These are phyloP conservation scores for Ernsta delagoae DNA, from an alignment of 2,888 invertebrate species.

Conservation along the genomic window DNA sequence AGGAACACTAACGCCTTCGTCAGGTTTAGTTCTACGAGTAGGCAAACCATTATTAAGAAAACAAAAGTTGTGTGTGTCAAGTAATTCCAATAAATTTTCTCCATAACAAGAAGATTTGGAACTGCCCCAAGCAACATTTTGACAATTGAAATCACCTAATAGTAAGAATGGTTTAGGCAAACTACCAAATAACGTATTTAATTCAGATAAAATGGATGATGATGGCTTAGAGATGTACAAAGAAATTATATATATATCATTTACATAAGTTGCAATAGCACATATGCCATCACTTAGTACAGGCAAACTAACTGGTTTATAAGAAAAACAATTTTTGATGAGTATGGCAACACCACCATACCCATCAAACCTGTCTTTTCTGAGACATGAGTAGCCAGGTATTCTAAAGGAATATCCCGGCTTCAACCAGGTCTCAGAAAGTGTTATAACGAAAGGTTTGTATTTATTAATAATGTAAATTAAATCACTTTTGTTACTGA, in stretches of 20 bases:
- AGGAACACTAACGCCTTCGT: neutral
- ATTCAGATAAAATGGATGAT: neutral
- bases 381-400: neutral
- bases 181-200: neutral
- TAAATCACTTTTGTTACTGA: constrained; percentile 6
- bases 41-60: neutral
- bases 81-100: neutral
- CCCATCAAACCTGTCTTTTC: constrained; percentile 1
- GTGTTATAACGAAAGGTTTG: constrained; percentile 10
- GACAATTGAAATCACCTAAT: constrained; percentile 3
- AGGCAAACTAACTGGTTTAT: neutral
- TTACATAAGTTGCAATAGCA: neutral
- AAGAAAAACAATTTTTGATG: neutral
- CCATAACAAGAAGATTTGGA: neutral
- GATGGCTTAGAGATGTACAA: neutral
- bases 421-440: constrained; percentile 31
- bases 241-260: neutral
- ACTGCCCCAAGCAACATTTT: constrained; percentile 1
- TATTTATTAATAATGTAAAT: constrained; percentile 15
- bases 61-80: neutral
- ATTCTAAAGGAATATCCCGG: constrained; percentile 14
- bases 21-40: neutral
- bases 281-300: neutral
- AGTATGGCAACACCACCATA: constrained; percentile 5
- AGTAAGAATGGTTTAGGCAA: neutral